A percentile compares a stretch with the other conserved stretches of the same genome.
phyloP scores from a whole-genome alignment of 1,140 invertebrate species.

The Micrasema longulum region DNA sequence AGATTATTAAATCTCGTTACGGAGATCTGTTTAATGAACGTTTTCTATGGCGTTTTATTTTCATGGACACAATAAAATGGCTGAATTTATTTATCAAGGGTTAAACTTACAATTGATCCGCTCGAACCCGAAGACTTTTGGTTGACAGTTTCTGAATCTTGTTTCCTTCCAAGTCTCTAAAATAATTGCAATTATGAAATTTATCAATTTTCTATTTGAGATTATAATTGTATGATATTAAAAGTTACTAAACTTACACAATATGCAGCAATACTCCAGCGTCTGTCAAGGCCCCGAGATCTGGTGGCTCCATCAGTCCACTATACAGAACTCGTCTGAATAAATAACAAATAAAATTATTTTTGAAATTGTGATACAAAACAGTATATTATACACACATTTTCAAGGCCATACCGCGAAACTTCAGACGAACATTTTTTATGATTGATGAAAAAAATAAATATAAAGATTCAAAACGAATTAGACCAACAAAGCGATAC shows the following conservation, averaged over 20 bases:
- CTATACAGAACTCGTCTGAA: slow-evolving; percentile 48
- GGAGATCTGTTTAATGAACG: too few species aligned
- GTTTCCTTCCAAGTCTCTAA: slow-evolving; percentile 51
- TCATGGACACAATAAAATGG: too few species aligned
- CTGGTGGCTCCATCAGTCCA: slow-evolving; percentile 45
- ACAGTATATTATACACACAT: not conserved
- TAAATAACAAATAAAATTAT: slow-evolving; percentile 24
- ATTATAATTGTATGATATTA: not conserved
- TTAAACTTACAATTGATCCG: slow-evolving; percentile 48
- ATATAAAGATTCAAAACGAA: too few species aligned
- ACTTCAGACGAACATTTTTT: too few species aligned
- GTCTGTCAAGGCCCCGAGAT: slow-evolving; percentile 39
- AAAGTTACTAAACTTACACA: slow-evolving; percentile 41
- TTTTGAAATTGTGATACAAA: not conserved
- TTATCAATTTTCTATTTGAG: not conserved
- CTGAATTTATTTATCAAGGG: slow-evolving; percentile 2
- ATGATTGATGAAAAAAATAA: too few species aligned
- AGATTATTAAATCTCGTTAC: too few species aligned
- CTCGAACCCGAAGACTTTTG: slow-evolving; percentile 41
- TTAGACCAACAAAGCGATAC: too few species aligned
- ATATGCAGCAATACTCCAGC: slow-evolving; percentile 43
- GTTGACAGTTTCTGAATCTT: slow-evolving; percentile 41
- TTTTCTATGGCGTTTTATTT: too few species aligned
- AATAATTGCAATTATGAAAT: too few species aligned
- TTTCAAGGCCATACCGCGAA: not conserved